Conservation (phyloP, 2,113 vertebrate genomes). For the Lamprotornis superbus region DNA sequence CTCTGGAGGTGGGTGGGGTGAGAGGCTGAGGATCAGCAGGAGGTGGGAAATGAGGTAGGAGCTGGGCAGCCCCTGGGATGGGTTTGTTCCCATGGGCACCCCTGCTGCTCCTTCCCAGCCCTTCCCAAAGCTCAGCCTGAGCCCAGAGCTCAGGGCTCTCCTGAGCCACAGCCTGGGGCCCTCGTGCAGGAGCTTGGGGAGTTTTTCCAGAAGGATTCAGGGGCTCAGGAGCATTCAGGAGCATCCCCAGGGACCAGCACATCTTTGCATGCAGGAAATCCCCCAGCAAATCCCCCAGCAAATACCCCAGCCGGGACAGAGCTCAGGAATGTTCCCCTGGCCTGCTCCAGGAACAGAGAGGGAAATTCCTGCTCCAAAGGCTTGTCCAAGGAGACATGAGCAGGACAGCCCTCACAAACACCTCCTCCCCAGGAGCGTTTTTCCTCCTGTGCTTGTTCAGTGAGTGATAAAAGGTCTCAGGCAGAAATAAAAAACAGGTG, state of each 20-base stretch:
- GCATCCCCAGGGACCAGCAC: neutral
- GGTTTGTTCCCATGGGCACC: accelerated
- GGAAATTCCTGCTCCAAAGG: neutral
- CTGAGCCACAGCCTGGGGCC: accelerated
- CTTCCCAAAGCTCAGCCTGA: neutral
- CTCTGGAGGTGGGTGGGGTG: neutral
- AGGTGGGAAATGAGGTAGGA: neutral
- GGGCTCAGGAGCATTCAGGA: neutral
- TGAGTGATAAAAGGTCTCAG: neutral
- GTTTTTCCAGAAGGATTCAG: neutral
- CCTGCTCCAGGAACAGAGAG: neutral
- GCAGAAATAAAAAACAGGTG: neutral
- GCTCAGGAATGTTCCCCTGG: neutral
- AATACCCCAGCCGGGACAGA: neutral
- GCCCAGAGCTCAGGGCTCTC: accelerated
- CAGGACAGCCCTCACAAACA: neutral
- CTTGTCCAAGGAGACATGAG: neutral
- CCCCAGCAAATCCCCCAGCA: neutral
- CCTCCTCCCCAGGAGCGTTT: neutral
- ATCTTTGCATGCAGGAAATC: neutral
- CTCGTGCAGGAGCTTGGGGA: accelerated
- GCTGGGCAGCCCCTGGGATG: neutral
- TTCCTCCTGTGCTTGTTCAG: neutral
- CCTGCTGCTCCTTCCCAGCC: neutral
- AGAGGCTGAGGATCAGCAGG: neutral